Base-by-base conservation (phyloP, 2,888 invertebrate genomes). In the Oscheius sp. region DNA sequence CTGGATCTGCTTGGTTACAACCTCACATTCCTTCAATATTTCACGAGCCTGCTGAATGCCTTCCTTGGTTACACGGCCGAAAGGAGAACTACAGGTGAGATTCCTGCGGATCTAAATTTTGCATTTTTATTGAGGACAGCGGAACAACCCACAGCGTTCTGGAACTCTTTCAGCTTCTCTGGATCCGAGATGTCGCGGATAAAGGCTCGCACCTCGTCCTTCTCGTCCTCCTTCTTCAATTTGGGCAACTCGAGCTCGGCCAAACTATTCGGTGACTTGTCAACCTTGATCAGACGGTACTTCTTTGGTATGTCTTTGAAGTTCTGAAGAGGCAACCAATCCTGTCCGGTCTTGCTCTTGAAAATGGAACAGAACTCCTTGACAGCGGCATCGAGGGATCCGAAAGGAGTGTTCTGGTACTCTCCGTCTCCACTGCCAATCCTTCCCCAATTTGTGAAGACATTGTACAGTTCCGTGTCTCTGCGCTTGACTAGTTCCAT, bases 371-470 rank as follows among this genome's bases (percentile, higher is more conserved):
- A 87, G 86, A 91, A 92, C 81, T 91, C 91, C 79, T 91, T 91
- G 5, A 89, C 86, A 1, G 91, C 84, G 91, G 91, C 62, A 35
- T 79, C 78, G 10, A 79, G 53, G 21, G 71, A 58, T 13, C 58
- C 75, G 75, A 81, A 82, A 9, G 82, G 82, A n/a, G 82, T 82
- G 11, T 63, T 74, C 42, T 81, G 82, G 55, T 68, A 78, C 59
- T 85, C 84, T 51, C 86, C 86, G 13, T 58, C 32, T 4, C 76
- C 77, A 5, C 90, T 89, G 13, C 92, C 92, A 48, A 92, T 91
- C 55, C 91, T 85, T 5, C 92, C 92, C 91, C 92, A 92, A 47
- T 91, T 89, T 13, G 91, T 92, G 87, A 92, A 91, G 73, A 92
- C 80, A 55, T 91, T 84, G 80, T 89, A 91, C 66, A 92, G 80